Evolutionary conservation across 2,797 vertebrate genomes (phyloP).

Genomic region (Cynopterus sphinx): DNA sequence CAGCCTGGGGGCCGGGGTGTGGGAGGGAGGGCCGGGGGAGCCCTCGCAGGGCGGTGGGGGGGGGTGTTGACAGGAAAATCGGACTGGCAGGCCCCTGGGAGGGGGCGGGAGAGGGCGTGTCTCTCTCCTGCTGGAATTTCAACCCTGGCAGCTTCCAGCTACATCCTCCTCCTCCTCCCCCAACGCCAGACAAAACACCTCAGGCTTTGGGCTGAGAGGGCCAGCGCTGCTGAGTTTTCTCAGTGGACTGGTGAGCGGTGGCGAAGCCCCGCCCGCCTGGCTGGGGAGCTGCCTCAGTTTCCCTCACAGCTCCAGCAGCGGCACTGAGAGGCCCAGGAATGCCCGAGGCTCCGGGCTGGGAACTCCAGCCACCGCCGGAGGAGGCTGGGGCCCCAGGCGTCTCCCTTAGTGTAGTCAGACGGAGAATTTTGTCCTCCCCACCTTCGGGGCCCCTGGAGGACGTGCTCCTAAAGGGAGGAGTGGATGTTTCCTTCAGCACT

Average conservation of each 20-base stretch:
- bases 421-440: background rate
- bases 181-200: background rate
- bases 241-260: rapidly evolving
- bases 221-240: background rate
- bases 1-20: slow-evolving; percentile 11
- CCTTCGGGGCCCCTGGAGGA: background rate
- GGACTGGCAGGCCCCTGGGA: background rate
- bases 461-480: background rate
- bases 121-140: slow-evolving; percentile 52
- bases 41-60: background rate
- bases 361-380: background rate
- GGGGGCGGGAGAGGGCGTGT: background rate
- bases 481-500: background rate
- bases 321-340: background rate
- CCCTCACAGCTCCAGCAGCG: no score
- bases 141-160: background rate
- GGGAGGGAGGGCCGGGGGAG: background rate
- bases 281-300: background rate
- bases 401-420: no score
- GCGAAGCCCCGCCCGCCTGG: rapidly evolving
- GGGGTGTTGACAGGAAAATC: slow-evolving; percentile 51
- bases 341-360: background rate
- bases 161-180: background rate
- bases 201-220: no score
- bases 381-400: background rate